Base-by-base conservation (phyloP, 2,113 vertebrate genomes). In the Collichthys lucidus region DNA sequence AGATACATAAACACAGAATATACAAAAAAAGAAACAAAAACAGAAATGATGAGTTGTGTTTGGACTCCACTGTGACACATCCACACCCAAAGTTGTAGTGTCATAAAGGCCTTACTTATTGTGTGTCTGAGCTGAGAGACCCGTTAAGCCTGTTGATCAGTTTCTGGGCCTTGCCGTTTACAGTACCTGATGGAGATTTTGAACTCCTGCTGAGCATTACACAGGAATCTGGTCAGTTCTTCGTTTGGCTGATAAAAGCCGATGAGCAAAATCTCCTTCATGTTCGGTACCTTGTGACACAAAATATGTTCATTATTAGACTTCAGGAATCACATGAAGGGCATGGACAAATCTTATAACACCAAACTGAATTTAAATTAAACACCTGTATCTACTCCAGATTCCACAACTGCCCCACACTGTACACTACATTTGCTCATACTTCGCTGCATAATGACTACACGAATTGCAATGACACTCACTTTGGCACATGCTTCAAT, bases 201-300 rank as follows among this genome's bases (percentile, higher is more conserved):
- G 80, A 98, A 98, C 74, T 99, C 97, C 88, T 99, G 98, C 83
- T 99, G 98, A 0, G 96, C 96, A 1, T 93, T 95, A 0, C 93
- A 86, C 17, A 99, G 88, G 89, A 99, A 99, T 74, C 96, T 96
- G 71, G 88, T 96, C 63, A 99, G 95, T 46, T 97, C 95, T 73
- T 99, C 98, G 56, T 98, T 97, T 40, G 98, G 98, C 79, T 99
- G 98, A 85, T 98, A 99, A 93, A 99, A 99, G n/a, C 98, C 98
- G 62, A 99, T 95, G 53, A 99, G 95, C 74, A 99, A 89, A 90
- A 99, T 96, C 93, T 99, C 98, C 92, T 98, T 99, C 96, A 99
- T 92, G 62, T 97, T 97, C 4, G 97, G 96, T 19, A 99, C 96
- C 98, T 89, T 86, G 57, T 20, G 55, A 80, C 11, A 79, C 60